These are phyloP conservation scores for Tricholaema leucomelas DNA, from an alignment of 2,113 vertebrate genomes.

Conservation along the genomic window DNA sequence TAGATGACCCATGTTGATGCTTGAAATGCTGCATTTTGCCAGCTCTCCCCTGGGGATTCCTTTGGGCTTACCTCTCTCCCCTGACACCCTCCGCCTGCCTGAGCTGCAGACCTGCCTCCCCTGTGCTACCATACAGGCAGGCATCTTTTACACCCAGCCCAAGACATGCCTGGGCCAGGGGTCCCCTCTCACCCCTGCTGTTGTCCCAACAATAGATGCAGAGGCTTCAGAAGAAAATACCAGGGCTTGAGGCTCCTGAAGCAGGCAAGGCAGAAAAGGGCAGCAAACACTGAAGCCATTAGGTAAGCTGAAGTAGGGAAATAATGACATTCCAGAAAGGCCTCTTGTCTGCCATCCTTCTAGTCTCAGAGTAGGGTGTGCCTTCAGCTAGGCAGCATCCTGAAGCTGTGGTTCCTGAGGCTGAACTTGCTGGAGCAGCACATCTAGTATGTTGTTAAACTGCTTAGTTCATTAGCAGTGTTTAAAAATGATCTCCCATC, in stretches of 20 bases:
- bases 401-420: not conserved
- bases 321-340: not conserved
- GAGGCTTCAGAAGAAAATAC: not conserved
- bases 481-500: not conserved
- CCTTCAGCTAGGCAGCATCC: not conserved
- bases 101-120: not conserved
- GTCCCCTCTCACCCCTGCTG: not conserved
- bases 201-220: accelerated
- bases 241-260: not conserved
- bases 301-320: not conserved
- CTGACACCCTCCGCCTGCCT: no score
- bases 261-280: not conserved
- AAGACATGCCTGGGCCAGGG: not conserved
- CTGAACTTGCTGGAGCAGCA: not conserved
- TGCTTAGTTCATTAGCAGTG: not conserved
- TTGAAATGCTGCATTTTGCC: not conserved
- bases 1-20: not conserved
- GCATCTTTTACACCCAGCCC: not conserved
- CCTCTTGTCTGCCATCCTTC: not conserved
- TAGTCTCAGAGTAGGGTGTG: not conserved
- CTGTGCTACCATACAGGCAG: not conserved
- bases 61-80: not conserved
- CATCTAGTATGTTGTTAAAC: not conserved
- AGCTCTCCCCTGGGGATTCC: not conserved
- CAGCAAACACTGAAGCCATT: not conserved